These are phyloP conservation scores for Aptenodytes patagonicus DNA, from an alignment of 2,113 vertebrate species.

Conservation along the genomic window DNA sequence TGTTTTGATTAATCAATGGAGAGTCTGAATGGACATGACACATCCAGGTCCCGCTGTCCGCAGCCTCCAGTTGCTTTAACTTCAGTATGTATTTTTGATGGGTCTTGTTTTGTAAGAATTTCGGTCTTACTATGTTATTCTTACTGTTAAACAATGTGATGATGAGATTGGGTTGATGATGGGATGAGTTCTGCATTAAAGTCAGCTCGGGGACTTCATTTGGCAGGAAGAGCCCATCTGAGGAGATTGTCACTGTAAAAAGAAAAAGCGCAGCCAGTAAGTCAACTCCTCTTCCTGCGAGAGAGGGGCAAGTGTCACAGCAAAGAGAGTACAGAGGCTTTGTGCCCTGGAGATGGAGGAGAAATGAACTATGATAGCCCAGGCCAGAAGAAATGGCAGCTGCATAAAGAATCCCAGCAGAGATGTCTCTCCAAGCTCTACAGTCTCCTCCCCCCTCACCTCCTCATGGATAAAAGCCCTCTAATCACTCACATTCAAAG, in stretches of 20 bases:
- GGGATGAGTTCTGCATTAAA: background rate
- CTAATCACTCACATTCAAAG: conserved; percentile 55
- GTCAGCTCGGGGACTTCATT: conserved; percentile 27
- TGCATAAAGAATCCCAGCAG: background rate
- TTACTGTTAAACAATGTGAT: background rate
- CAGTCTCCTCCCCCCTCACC: background rate
- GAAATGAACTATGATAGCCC: background rate
- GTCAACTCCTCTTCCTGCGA: background rate
- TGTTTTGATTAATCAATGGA: background rate
- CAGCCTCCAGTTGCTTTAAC: background rate
- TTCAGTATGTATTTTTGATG: background rate
- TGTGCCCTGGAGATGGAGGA: background rate
- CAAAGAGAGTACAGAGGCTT: background rate
- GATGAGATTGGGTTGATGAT: accelerated
- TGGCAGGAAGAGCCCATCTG: background rate
- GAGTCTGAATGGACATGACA: conserved; percentile 17
- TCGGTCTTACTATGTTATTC: background rate
- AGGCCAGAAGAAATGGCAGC: background rate
- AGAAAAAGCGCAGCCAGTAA: background rate
- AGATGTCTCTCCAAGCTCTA: background rate
- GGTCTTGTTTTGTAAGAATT: accelerated
- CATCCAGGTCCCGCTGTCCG: conserved; percentile 49
- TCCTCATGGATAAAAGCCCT: background rate
- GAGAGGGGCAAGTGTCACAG: background rate
- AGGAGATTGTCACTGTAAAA: background rate